Percentiles rank a stretch among this genome's conserved stretches.
Conservation (phyloP, 2,797 vertebrate species). For the Limnodromus scolopaceus region DNA sequence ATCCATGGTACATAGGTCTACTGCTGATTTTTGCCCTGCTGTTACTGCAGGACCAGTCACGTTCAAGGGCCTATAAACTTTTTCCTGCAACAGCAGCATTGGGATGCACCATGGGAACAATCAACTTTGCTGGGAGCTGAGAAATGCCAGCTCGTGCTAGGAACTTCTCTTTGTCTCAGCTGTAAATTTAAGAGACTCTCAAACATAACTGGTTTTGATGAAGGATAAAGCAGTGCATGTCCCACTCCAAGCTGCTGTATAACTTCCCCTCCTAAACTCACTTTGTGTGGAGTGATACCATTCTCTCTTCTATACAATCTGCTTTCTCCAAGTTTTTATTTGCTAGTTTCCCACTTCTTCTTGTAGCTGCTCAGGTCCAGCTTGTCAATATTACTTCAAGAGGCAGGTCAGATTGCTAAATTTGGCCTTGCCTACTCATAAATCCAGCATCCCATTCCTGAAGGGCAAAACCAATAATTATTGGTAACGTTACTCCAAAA, state of each 20-base stretch:
- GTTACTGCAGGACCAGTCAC: neutral
- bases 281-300: neutral
- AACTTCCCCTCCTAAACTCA: neutral
- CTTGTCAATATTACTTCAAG: neutral
- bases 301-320: neutral
- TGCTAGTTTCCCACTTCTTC: neutral
- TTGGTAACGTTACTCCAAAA: neutral
- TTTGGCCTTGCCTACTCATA: fast-evolving
- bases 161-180: neutral
- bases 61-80: neutral
- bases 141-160: neutral
- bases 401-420: neutral
- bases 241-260: neutral
- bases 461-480: neutral
- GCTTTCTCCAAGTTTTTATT: neutral
- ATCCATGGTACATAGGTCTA: neutral
- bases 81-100: neutral
- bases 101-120: neutral
- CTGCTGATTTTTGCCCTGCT: neutral
- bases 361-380: neutral
- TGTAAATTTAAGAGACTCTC: neutral
- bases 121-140: neutral
- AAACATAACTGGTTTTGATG: neutral
- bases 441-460: neutral
- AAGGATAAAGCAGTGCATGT: neutral